Conservation (phyloP, 2,113 vertebrate genomes). For the Puma concolor region DNA sequence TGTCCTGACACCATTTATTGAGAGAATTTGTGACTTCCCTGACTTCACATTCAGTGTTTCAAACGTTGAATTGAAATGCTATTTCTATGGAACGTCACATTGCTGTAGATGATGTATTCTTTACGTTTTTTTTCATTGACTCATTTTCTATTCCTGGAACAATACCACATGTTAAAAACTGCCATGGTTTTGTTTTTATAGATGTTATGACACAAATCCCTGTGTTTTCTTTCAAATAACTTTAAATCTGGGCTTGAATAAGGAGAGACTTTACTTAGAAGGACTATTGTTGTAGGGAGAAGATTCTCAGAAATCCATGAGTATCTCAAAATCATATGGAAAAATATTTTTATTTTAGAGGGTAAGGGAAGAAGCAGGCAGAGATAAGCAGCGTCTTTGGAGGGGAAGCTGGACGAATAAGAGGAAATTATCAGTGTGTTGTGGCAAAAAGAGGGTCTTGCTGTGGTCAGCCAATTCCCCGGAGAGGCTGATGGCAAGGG, state of each 20-base stretch:
- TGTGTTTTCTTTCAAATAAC: neutral
- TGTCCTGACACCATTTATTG: neutral
- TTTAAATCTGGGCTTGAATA: neutral
- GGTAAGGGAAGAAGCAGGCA: neutral
- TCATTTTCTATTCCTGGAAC: neutral
- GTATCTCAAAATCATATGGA: neutral
- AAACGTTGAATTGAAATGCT: neutral
- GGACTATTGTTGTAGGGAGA: neutral
- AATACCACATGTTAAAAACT: neutral
- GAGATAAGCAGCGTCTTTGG: neutral
- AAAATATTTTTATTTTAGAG: neutral
- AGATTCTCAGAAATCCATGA: neutral
- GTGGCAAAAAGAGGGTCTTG: neutral
- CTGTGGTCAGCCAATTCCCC: neutral
- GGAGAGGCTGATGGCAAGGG: neutral
- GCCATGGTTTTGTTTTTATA: neutral
- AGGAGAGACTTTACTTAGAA: neutral
- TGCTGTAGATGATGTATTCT: neutral
- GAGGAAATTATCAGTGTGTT: neutral
- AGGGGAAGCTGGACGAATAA: neutral
- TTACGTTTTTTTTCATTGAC: neutral
- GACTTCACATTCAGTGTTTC: neutral
- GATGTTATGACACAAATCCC: neutral
- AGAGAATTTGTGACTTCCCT: neutral
- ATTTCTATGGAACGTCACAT: neutral